Evolutionary conservation across 1,140 invertebrate genomes (phyloP).

Genomic region (Agraylea sexmaculata): DNA sequence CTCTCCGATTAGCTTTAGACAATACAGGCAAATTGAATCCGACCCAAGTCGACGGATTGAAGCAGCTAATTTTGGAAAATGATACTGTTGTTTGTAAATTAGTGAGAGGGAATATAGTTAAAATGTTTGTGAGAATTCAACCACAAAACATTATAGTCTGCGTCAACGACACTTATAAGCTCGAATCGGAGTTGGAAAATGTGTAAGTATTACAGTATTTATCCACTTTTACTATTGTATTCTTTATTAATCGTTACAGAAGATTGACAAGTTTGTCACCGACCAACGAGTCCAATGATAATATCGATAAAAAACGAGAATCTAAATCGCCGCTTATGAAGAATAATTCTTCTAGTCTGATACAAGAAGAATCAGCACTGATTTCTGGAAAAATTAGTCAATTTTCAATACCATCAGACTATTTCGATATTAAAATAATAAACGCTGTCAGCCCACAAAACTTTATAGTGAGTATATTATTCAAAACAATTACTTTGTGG

Average conservation of each 20-base stretch:
- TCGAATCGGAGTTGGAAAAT: conserved; percentile 23
- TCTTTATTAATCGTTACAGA: too few relatives aligned
- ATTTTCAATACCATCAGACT: conserved; percentile 28
- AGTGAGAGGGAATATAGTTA: conserved; percentile 22
- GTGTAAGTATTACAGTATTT: conserved; percentile 6
- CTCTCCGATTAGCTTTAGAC: conserved; percentile 11
- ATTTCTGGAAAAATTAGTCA: conserved; percentile 3
- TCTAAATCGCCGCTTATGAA: too few relatives aligned
- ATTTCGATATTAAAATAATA: conserved; percentile 45
- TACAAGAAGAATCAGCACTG: too few relatives aligned
- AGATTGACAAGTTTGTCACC: too few relatives aligned
- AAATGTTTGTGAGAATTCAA: conserved; percentile 35
- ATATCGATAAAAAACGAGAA: too few relatives aligned
- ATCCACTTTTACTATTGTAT: too few relatives aligned
- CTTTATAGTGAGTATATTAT: conserved; percentile 32
- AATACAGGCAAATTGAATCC: conserved; percentile 10
- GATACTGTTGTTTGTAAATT: conserved; percentile 13
- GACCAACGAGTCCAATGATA: too few relatives aligned
- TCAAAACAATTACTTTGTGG: neutral
- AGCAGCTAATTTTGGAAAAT: conserved; percentile 9
- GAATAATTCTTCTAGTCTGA: too few relatives aligned
- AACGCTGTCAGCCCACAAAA: conserved; percentile 48
- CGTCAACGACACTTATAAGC: conserved; percentile 31
- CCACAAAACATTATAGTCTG: conserved; percentile 32
- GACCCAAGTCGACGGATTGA: conserved; percentile 10